These are phyloP conservation scores for Polylopha cassiicola DNA, from an alignment of 2,888 invertebrate genomes.

Conservation along the genomic window DNA sequence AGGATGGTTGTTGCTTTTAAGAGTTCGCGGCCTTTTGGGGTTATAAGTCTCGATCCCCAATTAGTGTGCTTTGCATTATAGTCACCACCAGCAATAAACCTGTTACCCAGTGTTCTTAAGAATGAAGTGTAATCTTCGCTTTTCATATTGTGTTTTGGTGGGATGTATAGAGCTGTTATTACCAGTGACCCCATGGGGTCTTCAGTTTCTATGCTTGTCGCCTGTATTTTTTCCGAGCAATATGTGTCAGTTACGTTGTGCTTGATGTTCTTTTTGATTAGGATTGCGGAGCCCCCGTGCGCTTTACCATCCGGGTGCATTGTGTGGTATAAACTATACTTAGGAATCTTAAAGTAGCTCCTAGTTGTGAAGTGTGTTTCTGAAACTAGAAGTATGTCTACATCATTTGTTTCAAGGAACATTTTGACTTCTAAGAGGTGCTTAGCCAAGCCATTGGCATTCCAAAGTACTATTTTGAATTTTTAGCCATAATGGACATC, in stretches of 20 bases:
- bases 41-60: no score
- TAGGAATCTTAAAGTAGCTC: constrained; percentile 19
- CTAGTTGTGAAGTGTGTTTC: constrained; percentile 27
- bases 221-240: constrained; percentile 22
- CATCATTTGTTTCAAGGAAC: constrained; percentile 19
- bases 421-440: constrained; percentile 21
- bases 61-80: constrained; percentile 20
- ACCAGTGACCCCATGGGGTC: background rate
- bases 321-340: constrained; percentile 35
- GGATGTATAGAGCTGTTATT: constrained; percentile 15
- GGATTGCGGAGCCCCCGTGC: constrained; percentile 25
- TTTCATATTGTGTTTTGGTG: constrained; percentile 17
- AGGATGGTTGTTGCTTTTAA: no score
- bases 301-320: constrained; percentile 27
- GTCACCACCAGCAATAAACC: constrained; percentile 20
- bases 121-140: constrained; percentile 3
- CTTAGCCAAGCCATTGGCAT: constrained; percentile 23
- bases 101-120: constrained; percentile 15
- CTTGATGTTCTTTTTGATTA: constrained; percentile 22
- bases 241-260: constrained; percentile 14
- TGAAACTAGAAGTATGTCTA: constrained; percentile 21
- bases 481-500: background rate
- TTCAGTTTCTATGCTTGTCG: constrained; percentile 14
- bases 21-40: no score
- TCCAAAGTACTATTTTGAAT: constrained; percentile 9